A percentile compares a stretch with the other conserved stretches of the same genome.
These are phyloP conservation scores for Lepidostoma basale DNA, from an alignment of 1,140 invertebrate species.

Conservation along the genomic window DNA sequence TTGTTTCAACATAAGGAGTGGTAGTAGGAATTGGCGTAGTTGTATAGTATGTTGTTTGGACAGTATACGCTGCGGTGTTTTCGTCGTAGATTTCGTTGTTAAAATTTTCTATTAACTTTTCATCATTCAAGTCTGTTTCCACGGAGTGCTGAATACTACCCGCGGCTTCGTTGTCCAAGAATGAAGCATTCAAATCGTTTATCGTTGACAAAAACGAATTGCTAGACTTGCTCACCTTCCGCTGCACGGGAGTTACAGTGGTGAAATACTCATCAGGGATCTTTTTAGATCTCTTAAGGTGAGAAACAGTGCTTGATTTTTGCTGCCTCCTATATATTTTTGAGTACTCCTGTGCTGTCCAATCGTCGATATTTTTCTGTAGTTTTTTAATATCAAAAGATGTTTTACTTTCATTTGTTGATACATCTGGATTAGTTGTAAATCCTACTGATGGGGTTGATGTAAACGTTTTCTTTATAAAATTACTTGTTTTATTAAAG, in stretches of 20 bases:
- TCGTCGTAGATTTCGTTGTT: constrained; percentile 33
- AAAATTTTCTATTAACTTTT: constrained; percentile 43
- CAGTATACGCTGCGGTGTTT: constrained; percentile 4
- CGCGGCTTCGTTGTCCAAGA: constrained; percentile 63
- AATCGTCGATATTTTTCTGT: constrained; percentile 83
- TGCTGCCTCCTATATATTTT: constrained; percentile 57
- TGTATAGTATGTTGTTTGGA: constrained; percentile 26
- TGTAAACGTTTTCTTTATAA: not conserved
- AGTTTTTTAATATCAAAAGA: constrained; percentile 73
- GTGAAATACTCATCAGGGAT: constrained; percentile 80
- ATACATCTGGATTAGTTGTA: constrained; percentile 16
- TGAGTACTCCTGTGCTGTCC: constrained; percentile 79
- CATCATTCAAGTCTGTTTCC: constrained; percentile 52
- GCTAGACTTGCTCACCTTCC: constrained; percentile 31
- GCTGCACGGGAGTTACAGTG: constrained; percentile 59
- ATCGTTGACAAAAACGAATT: constrained; percentile 38
- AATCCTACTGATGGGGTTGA: not conserved
- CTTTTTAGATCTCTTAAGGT: constrained; percentile 69
- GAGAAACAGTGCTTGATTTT: constrained; percentile 61
- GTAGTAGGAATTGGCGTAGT: constrained; percentile 30
- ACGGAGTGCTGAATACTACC: constrained; percentile 60
- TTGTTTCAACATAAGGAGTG: constrained; percentile 26
- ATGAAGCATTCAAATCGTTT: constrained; percentile 52
- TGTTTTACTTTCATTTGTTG: constrained; percentile 52
- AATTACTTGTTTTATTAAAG: constrained; percentile 12